Base-by-base conservation (phyloP, 30 jellyfish, hydroid and myxozoan species). In the Aurelia aurita complex sp. Pacific region DNA sequence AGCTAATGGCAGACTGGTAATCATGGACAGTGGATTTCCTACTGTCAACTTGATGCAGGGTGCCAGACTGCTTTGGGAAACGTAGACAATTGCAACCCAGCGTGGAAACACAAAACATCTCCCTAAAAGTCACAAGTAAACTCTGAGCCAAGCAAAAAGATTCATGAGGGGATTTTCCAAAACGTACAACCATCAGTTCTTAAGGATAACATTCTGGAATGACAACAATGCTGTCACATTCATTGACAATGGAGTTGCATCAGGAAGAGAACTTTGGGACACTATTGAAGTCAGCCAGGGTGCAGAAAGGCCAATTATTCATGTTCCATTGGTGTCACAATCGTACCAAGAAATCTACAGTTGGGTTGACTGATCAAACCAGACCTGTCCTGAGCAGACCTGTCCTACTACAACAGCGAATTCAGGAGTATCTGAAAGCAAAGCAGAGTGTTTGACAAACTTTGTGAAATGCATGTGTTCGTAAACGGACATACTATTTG, bases 301-400 rank as follows among this genome's bases (percentile, higher is more conserved):
- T 16, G 53, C 53, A 7, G n/a, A 23, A 18, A 67, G n/a, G 77
- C 42, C 77, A 18, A 67, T 67, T 51, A 67, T 67, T 35, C 77
- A 16, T 32, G 42, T 67, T 0, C 77, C 53, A 0, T 67, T 23
- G 52, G 52, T 15, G 19, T 54, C 77, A 18, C 34, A 12, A 14
- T 67, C 14, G 9, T 67, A 67, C 46, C 77, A 51, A 1, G 46
- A 67, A 67, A 67, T 67, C 77, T 67, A 32, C 53, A 14, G 77
- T 14, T 67, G 77, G 77, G 77, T 67, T 54, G 77, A 67, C 57
- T 6, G 77, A 13, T 67, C 77, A 35, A 67, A 67, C 77, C 77
- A 67, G 4, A 67, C 4, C 57, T 67, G 46, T 18, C 46, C 6
- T 67, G 29, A 23, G 29, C 29, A 23, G 10, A 67, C 4, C 57